Percentiles rank a stretch among this genome's conserved stretches.
Evolutionary conservation across 2,113 vertebrate species (phyloP).

Genomic region (Maccullochella peelii): DNA sequence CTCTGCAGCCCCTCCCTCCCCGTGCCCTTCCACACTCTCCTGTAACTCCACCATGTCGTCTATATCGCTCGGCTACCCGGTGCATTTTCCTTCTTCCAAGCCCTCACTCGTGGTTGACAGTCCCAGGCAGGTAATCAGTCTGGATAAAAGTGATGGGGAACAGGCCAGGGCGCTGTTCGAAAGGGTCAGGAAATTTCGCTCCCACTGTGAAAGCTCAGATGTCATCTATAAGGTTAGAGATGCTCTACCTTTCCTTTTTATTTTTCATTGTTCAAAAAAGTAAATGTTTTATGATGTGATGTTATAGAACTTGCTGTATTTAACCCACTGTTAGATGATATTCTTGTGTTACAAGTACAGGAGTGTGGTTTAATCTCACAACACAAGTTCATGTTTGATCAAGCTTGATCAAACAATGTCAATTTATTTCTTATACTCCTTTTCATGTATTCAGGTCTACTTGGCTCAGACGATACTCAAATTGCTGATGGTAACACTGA

Average conservation of each 20-base stretch:
- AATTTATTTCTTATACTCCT: neutral
- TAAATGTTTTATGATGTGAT: neutral
- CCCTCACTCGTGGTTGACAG: conserved; percentile 43
- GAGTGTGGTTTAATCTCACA: neutral
- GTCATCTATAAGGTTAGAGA: conserved; percentile 84
- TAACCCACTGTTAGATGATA: neutral
- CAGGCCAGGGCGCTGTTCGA: conserved; percentile 88
- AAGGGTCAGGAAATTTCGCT: conserved; percentile 84
- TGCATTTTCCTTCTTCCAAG: conserved; percentile 3
- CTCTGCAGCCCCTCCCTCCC: conserved; percentile 64
- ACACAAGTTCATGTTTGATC: neutral
- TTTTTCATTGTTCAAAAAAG: neutral
- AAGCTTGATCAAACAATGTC: neutral
- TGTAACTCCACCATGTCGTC: conserved; percentile 60
- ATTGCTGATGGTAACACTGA: conserved; percentile 77
- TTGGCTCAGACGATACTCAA: conserved; percentile 85
- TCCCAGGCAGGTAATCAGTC: conserved; percentile 63
- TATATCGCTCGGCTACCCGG: neutral
- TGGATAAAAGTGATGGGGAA: conserved; percentile 86
- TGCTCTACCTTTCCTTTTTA: neutral
- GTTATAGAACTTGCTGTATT: neutral
- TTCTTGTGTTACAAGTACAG: too few species aligned
- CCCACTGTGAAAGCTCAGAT: conserved; percentile 84
- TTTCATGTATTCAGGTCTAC: conserved; percentile 80
- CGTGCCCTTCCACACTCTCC: conserved; percentile 69